Evolutionary conservation across 37 sponge, comb jelly and placozoan genomes (phyloP).

Genomic region (Dysidea cf. avara): DNA sequence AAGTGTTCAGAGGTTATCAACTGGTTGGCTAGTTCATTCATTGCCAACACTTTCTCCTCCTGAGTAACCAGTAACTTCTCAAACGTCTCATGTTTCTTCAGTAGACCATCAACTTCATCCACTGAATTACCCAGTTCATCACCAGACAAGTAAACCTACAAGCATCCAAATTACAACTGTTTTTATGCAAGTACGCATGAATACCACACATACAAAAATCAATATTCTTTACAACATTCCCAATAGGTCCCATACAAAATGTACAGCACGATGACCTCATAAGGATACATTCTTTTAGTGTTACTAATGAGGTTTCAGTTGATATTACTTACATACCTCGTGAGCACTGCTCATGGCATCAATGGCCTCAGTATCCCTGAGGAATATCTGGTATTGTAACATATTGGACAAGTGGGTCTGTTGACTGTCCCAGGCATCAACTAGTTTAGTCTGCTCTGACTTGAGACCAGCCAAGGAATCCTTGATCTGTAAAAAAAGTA

Average conservation of each 20-base stretch:
- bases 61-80: slow-evolving; percentile 77
- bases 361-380: slow-evolving; percentile 70
- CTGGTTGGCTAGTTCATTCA: slow-evolving; percentile 58
- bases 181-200: background rate
- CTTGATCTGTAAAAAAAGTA: slow-evolving; percentile 73
- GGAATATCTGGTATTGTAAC: slow-evolving; percentile 75
- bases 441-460: slow-evolving; percentile 45
- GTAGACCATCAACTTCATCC: slow-evolving; percentile 82
- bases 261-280: no score
- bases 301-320: background rate
- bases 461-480: slow-evolving; percentile 61
- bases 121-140: slow-evolving; percentile 86
- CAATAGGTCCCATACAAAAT: no score
- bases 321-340: slow-evolving; percentile 54
- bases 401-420: slow-evolving; percentile 44
- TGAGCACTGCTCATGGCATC: slow-evolving; percentile 80
- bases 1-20: slow-evolving; percentile 46
- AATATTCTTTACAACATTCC: background rate
- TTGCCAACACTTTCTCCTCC: slow-evolving; percentile 74
- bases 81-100: slow-evolving; percentile 93
- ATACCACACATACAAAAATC: slow-evolving; percentile 5
- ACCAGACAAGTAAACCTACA: slow-evolving; percentile 71
- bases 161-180: background rate
- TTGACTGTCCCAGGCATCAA: slow-evolving; percentile 66
- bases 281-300: no score